Evolutionary conservation across 2,113 vertebrate species (phyloP).

Genomic region (Baryphthengus martii): DNA sequence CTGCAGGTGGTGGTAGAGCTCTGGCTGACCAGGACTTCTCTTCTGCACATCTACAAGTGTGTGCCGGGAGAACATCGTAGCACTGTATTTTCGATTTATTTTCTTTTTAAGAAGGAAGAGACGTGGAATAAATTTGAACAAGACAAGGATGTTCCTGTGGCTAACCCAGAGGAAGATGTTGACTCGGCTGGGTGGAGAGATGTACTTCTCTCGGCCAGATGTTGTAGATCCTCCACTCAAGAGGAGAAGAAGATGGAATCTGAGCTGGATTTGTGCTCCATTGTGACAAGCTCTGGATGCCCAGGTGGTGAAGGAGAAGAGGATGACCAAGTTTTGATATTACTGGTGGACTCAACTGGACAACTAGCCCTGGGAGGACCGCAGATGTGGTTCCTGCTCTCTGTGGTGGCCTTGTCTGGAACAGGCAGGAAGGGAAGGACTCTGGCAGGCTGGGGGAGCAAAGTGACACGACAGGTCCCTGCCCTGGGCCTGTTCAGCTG

Average conservation of each 20-base stretch:
- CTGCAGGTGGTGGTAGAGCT: fast-evolving
- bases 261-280: neutral
- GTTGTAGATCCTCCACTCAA: neutral
- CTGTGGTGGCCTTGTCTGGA: neutral
- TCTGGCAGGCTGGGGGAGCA: neutral
- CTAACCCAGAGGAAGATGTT: neutral
- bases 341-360: neutral
- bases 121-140: neutral
- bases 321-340: neutral
- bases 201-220: neutral
- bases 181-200: fast-evolving
- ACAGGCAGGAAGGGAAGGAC: neutral
- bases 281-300: neutral
- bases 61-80: neutral
- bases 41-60: neutral
- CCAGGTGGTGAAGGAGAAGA: neutral
- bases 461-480: neutral
- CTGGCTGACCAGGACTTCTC: neutral
- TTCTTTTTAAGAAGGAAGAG: neutral
- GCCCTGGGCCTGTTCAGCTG: neutral
- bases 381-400: neutral
- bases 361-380: neutral
- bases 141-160: neutral
- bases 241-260: neutral
- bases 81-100: fast-evolving